Base-by-base conservation (phyloP, 2,888 invertebrate genomes). In the Noctua janthe region DNA sequence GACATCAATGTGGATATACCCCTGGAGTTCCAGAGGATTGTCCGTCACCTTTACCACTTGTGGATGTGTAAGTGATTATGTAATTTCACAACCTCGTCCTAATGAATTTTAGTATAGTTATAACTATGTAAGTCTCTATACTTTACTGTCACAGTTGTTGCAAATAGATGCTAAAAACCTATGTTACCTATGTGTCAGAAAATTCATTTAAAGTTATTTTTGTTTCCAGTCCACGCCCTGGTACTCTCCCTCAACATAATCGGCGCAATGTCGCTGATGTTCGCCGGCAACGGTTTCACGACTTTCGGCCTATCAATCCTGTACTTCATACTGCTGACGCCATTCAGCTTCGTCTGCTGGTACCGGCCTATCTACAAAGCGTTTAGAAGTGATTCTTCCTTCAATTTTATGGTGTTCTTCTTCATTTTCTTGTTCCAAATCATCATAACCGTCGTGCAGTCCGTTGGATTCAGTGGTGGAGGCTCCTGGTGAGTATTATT, bases 321-420 rank as follows among this genome's bases (percentile, higher is more conserved):
- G 69, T 99, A 99, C 97, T 97, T 99, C 87, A 94, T 99, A 74
- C 97, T 99, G 54, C 99, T 99, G 93, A 99, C 99, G 35, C 99
- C 99, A 43, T 99, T 99, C 96, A 99, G 99, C 77, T 99, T 99
- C 95, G 96, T 99, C 62, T 99, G 99, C 96, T 99, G 99, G 99
- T 99, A 99, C 97, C 98, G 99, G 94, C 99, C 99, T 71, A 98
- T 99, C 83, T 99, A 99, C 97, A 99, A 99, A 97, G 99, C 99
- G 86, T 99, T 99, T 97, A 98, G 99, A 93, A 99, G 98, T 94
- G 99, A 99, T 97, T 99, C 99, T 90, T 99, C 99, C 6, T 99
- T 99, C 97, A 99, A 99, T 97, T 99, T 99, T 95, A 99, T 99
- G 99, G 99, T 99, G 77, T 99, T 99, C 97, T 99, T 99, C 98